phyloP scores from a whole-genome alignment of 2,888 invertebrate genomes.

The Pachycephus smyrnensis region DNA sequence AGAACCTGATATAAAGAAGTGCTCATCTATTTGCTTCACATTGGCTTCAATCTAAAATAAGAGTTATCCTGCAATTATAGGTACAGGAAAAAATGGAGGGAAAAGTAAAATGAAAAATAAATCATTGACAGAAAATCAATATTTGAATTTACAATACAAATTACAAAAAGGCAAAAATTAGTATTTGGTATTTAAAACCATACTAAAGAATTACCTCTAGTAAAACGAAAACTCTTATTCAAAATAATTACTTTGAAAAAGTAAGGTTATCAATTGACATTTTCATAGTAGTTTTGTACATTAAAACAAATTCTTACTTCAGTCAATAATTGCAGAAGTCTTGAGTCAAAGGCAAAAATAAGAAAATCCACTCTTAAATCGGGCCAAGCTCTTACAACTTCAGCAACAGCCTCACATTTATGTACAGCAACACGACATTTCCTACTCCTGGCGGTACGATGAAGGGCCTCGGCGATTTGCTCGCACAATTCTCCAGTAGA shows the following conservation, averaged over 20 bases:
- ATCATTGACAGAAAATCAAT: neutral
- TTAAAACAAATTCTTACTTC: slow-evolving; percentile 42
- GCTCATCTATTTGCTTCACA: slow-evolving; percentile 48
- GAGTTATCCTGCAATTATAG: neutral
- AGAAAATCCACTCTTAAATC: slow-evolving; percentile 54
- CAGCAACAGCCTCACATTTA: slow-evolving; percentile 52
- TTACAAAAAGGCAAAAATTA: neutral
- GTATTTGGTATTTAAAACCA: neutral
- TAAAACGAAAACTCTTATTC: neutral
- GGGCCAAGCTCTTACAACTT: slow-evolving; percentile 38
- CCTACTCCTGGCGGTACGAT: slow-evolving; percentile 39
- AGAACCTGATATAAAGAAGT: slow-evolving; percentile 51
- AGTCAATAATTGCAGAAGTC: slow-evolving; percentile 39
- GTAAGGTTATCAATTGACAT: neutral
- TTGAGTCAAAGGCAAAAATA: slow-evolving; percentile 56
- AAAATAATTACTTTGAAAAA: neutral
- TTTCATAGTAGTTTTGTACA: neutral
- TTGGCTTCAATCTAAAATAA: slow-evolving; percentile 49
- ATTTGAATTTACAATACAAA: neutral
- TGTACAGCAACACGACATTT: slow-evolving; percentile 49
- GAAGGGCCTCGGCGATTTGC: slow-evolving; percentile 48
- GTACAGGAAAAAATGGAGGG: neutral
- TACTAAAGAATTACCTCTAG: neutral
- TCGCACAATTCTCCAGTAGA: slow-evolving; percentile 51
- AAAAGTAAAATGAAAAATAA: slow-evolving; percentile 11